Evolutionary conservation across 2,888 invertebrate species (phyloP), one percentile per base, ranked within the genome.

Genomic region (Melieria picta): DNA sequence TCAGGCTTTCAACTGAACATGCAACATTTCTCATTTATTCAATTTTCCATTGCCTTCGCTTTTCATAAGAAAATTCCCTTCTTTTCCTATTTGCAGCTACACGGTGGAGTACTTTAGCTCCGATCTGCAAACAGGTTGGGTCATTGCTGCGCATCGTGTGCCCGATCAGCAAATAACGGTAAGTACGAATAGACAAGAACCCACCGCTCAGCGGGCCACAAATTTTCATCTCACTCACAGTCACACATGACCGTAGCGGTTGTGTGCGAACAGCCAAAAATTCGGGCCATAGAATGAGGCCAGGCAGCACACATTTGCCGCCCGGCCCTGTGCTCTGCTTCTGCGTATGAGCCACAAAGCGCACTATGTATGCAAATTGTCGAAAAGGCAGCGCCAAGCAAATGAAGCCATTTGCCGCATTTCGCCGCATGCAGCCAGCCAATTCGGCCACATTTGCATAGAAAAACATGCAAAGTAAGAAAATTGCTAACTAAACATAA

Each of bases 91-190:
- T 73, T 76, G 89, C 78, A 94, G 94, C 56, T 96, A 94, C 83
- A 91, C 92, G 9, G 90, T 93, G 63, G 93, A 93, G 83, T 93
- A 93, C 82, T 93, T 92, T 86, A 92, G 92, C 85, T 91, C 91
- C 10, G 94, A 94, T 85, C 88, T 93, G 68, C 92, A 93, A 81
- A 92, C 92, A 75, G 94, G 94, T 62, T 93, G 93, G 93, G 90
- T 92, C 56, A 89, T 91, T 50, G 91, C 92, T 9, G 92, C 92
- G 7, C 90, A 91, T 79, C 89, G 91, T 65, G 90, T 94, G 58
- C 89, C 90, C 55, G 89, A 90, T 74, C 92, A 93, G 74, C 90
- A 90, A 78, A 92, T 91, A 86, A 91, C 91, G 65, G 92, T 95
- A 80, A 79, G 82, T 80, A 13, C 5, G 58, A 58, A 42, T 50